phyloP scores from a whole-genome alignment of 2,888 invertebrate genomes.

The Merodon equestris region DNA sequence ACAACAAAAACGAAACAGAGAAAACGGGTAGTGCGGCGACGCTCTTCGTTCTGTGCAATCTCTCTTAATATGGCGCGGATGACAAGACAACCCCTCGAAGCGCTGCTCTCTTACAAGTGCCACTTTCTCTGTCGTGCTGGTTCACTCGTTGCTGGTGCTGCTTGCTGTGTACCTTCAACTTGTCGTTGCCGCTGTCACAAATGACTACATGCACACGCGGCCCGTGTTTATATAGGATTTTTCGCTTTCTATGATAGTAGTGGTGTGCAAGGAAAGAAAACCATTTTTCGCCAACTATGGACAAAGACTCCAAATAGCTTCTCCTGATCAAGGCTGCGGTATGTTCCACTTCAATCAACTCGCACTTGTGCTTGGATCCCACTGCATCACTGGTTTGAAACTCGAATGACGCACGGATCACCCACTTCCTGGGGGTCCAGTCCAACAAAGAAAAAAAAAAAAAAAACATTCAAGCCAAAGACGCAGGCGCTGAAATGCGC shows the following conservation, averaged over 20 bases:
- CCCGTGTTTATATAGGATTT: conserved; percentile 33
- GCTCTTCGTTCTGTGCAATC: conserved; percentile 10
- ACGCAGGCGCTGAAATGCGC: too few species aligned
- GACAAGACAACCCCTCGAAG: conserved; percentile 13
- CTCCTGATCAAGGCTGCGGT: too few species aligned
- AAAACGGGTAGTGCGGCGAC: neutral
- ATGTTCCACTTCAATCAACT: too few species aligned
- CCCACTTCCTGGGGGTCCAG: too few species aligned
- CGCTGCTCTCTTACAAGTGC: conserved; percentile 22
- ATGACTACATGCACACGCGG: conserved; percentile 25
- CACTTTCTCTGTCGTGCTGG: conserved; percentile 45
- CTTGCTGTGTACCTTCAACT: neutral
- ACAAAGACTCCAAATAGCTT: neutral
- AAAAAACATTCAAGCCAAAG: too few species aligned
- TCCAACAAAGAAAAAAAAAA: too few species aligned
- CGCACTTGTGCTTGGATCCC: too few species aligned
- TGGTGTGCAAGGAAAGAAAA: conserved; percentile 23
- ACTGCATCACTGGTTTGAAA: too few species aligned
- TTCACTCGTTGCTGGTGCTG: conserved; percentile 4
- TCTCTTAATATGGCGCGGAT: neutral
- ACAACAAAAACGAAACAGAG: conserved; percentile 15
- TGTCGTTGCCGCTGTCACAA: conserved; percentile 19
- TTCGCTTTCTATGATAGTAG: conserved; percentile 12
- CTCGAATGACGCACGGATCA: too few species aligned
- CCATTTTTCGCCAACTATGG: conserved; percentile 37